phyloP scores from a whole-genome alignment of 2,113 vertebrate species.

The Gila orcuttii region DNA sequence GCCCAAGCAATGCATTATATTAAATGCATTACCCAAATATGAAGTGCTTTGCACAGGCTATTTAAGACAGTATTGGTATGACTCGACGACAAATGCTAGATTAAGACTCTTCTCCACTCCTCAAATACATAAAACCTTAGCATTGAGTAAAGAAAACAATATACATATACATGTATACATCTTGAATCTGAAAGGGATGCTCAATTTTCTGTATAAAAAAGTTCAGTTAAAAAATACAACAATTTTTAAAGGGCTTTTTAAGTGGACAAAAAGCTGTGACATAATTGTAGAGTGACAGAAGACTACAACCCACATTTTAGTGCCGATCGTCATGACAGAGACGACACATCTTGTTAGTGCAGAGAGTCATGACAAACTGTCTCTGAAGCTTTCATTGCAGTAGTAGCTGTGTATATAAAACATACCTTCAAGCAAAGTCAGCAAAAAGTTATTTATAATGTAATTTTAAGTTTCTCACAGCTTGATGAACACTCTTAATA shows the following conservation, averaged over 20 bases:
- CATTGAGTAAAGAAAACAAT: too few species aligned
- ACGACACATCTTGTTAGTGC: too few species aligned
- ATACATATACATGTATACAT: too few species aligned
- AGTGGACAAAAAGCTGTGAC: background rate
- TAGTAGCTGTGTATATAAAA: background rate
- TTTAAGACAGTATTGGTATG: too few species aligned
- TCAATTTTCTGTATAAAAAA: background rate
- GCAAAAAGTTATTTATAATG: constrained; percentile 2
- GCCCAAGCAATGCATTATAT: too few species aligned
- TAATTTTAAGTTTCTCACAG: constrained; percentile 6
- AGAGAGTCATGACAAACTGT: background rate
- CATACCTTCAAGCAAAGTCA: constrained; percentile 20
- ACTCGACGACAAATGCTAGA: too few species aligned
- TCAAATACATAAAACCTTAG: too few species aligned
- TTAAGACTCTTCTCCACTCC: too few species aligned
- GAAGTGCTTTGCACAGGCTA: too few species aligned
- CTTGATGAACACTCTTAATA: constrained; percentile 13
- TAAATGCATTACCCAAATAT: too few species aligned
- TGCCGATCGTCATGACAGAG: background rate
- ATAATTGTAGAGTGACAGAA: background rate
- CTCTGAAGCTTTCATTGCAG: constrained; percentile 4
- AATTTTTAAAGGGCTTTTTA: constrained; percentile 9
- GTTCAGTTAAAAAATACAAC: background rate
- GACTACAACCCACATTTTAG: background rate
- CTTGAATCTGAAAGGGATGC: background rate